Conservation (phyloP, 2,113 vertebrate species). For the Phyllopteryx taeniolatus region DNA sequence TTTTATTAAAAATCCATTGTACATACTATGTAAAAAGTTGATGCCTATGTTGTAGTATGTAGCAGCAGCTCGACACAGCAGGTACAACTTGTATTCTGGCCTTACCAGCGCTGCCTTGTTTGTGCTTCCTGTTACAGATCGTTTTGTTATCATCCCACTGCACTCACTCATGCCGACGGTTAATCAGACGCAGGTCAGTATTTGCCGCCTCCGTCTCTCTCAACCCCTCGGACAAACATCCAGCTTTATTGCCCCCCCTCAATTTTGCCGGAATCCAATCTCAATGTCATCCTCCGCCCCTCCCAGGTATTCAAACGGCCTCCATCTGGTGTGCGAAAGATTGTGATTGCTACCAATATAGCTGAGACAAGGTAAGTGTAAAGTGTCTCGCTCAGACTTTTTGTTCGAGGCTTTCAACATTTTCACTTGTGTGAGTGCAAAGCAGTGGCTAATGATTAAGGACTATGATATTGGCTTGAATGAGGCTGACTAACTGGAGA, state of each 20-base stretch:
- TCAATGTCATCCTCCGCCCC: constrained; percentile 34
- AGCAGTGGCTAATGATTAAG: constrained; percentile 24
- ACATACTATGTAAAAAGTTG: background rate
- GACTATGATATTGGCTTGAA: constrained; percentile 23
- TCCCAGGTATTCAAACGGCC: constrained; percentile 94
- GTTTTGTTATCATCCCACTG: constrained; percentile 92
- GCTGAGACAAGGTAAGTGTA: constrained; percentile 90
- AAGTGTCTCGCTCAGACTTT: background rate
- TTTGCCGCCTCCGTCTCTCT: constrained; percentile 30
- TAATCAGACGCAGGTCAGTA: constrained; percentile 93
- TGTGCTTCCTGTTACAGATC: constrained; percentile 78
- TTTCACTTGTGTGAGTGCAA: background rate
- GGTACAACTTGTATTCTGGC: background rate
- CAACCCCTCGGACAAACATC: constrained; percentile 1
- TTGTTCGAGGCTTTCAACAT: background rate
- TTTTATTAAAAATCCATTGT: no score
- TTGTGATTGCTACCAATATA: constrained; percentile 98
- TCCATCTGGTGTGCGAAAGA: constrained; percentile 92
- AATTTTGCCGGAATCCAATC: constrained; percentile 10
- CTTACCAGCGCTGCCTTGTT: constrained; percentile 6
- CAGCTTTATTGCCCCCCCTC: constrained; percentile 9
- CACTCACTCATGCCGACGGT: constrained; percentile 98
- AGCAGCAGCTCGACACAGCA: background rate
- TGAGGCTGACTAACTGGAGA: constrained; percentile 18
- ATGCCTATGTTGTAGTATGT: background rate